Evolutionary conservation across 2,888 invertebrate species (phyloP).

Genomic region (Scaptomyza reducta): DNA sequence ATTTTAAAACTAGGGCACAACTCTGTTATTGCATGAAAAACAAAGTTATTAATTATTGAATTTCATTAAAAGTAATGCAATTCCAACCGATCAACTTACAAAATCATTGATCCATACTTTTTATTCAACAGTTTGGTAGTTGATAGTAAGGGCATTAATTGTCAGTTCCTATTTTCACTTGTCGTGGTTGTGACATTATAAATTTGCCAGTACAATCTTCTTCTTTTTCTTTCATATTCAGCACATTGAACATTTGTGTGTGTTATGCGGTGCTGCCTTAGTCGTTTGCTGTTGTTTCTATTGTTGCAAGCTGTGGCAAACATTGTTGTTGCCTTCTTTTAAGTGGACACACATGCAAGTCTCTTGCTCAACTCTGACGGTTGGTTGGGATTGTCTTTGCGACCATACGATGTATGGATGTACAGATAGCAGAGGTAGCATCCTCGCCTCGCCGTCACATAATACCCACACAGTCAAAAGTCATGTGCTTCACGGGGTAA

Average conservation of each 20-base stretch:
- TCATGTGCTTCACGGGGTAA: conserved; percentile 8
- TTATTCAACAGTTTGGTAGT: background rate
- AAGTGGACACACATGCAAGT: conserved; percentile 57
- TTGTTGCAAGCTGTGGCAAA: conserved; percentile 37
- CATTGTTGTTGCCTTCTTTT: conserved; percentile 44
- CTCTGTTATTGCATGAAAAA: no score
- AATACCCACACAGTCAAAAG: conserved; percentile 6
- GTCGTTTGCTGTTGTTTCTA: conserved; percentile 23
- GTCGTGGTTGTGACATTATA: conserved; percentile 20
- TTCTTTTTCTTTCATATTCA: conserved; percentile 3
- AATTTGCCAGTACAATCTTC: conserved; percentile 18
- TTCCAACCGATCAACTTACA: background rate
- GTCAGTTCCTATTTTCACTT: background rate
- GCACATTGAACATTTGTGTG: background rate
- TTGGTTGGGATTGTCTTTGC: conserved; percentile 16
- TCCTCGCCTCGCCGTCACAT: conserved; percentile 26
- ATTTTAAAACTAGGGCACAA: no score
- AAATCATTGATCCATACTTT: background rate
- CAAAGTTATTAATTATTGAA: background rate
- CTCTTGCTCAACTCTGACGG: conserved; percentile 44
- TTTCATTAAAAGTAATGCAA: background rate
- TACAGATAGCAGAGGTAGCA: conserved; percentile 13
- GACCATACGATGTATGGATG: conserved; percentile 9
- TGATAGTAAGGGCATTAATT: background rate
- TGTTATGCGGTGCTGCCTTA: conserved; percentile 33